Base-by-base conservation (phyloP, 2,797 vertebrate species). In the Mustela erminea region DNA sequence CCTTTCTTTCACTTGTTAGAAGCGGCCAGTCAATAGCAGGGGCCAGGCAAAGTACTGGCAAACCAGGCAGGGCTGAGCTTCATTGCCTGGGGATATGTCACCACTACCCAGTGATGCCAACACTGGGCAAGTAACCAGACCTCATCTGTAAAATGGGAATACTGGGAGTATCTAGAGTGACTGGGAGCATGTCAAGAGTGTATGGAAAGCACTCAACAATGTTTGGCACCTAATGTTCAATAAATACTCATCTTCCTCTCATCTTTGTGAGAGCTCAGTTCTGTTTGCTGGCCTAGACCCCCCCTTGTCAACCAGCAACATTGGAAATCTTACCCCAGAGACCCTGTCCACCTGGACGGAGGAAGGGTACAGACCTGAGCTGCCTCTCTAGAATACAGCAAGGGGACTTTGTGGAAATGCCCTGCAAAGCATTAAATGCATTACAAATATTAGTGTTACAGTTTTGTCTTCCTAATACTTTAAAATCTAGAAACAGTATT, bases 371-470 rank as follows among this genome's bases (percentile, higher is more conserved):
- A 89, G 32, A 49, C 54, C 35, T 52, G 66, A 58, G 70, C 7
- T 77, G 54, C 7, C 13, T 92, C 64, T 58, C 54, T 86, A 78
- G 38, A 82, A 72, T 1, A 56, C 0, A 27, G 60, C 85, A 80
- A 87, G 74, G 52, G 20, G 27, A 87, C 29, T 41, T 21, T 70
- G 68, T 17, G 41, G 46, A 83, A 27, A 56, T 43, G 38, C 11
- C 62, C 95, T 87, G 18, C 8, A 72, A 82, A 91, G 29, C 35
- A 60, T 25, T 85, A 95, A 94, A 78, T 38, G 5, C 77, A 89
- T 20, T 52, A 18, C 9, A 90, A 66, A 62, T n/a, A 68, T 72
- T 49, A 35, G 0, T 14, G 41, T 78, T 13, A 41, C 2, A 18
- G 27, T 95, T 86, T 74, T 66, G 18, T 20, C 93, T 95, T 78